Conservation (phyloP, 2,113 vertebrate species). For the Sporophila hypoxantha region DNA sequence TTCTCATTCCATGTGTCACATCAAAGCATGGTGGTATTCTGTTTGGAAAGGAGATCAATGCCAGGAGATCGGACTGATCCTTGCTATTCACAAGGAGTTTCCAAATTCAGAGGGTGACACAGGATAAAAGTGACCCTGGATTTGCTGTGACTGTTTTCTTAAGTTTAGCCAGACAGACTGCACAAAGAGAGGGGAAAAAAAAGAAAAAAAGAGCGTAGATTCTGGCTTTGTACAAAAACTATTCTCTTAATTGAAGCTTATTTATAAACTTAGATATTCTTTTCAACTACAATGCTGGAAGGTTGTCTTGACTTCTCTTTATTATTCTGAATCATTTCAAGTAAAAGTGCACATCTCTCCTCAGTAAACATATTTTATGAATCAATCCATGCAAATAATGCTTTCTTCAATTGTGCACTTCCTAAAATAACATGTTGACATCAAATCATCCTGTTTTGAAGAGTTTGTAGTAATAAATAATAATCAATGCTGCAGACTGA, state of each 20-base stretch:
- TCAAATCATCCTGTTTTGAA: constrained; percentile 60
- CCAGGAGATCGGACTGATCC: constrained; percentile 48
- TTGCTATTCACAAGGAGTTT: constrained; percentile 56
- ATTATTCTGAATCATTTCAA: constrained; percentile 62
- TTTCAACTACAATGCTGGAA: constrained; percentile 11
- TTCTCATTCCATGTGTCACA: constrained; percentile 69
- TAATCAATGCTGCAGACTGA: constrained; percentile 60
- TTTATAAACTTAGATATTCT: constrained; percentile 34
- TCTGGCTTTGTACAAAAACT: constrained; percentile 28
- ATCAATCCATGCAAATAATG: constrained; percentile 55
- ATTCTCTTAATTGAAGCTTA: constrained; percentile 45
- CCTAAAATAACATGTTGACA: constrained; percentile 58
- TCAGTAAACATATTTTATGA: constrained; percentile 59
- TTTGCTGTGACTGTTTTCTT: constrained; percentile 21
- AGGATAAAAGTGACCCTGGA: constrained; percentile 44
- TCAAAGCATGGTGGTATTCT: constrained; percentile 49
- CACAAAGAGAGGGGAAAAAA: background rate
- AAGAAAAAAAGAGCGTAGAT: background rate
- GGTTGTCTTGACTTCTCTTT: constrained; percentile 10
- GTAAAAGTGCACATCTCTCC: constrained; percentile 36
- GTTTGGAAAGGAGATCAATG: constrained; percentile 66
- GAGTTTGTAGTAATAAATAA: constrained; percentile 67
- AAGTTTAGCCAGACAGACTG: constrained; percentile 14
- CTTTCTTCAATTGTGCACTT: constrained; percentile 42
- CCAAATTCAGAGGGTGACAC: constrained; percentile 54